Evolutionary conservation across 2,888 invertebrate species (phyloP).

Genomic region (Flexamia atlantica): DNA sequence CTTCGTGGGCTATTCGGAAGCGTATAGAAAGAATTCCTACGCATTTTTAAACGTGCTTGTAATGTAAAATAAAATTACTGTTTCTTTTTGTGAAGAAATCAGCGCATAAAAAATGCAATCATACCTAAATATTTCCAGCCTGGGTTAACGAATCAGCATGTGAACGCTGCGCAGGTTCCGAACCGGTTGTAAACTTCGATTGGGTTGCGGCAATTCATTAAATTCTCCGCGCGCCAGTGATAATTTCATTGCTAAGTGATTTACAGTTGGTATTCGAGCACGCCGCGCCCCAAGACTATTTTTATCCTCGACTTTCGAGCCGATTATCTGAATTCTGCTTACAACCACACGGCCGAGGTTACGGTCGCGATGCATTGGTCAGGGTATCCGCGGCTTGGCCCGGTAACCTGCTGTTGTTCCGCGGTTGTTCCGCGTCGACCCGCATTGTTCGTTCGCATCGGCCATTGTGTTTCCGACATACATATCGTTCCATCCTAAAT

Average conservation of each 20-base stretch:
- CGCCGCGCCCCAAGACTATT: neutral
- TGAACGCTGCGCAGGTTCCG: neutral
- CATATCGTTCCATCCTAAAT: conserved; percentile 5
- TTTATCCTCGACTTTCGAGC: conserved; percentile 5
- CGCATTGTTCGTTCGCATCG: neutral
- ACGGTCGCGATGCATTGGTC: neutral
- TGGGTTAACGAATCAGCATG: neutral
- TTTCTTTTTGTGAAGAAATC: no score
- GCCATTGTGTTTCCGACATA: neutral
- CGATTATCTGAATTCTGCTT: neutral
- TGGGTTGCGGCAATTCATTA: conserved; percentile 54
- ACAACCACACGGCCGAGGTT: neutral
- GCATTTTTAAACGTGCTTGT: no score
- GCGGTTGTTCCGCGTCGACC: neutral
- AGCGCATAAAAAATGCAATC: no score
- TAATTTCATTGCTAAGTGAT: conserved; percentile 35
- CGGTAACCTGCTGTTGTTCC: conserved; percentile 24
- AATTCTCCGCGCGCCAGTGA: conserved; percentile 49
- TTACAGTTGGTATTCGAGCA: conserved; percentile 2
- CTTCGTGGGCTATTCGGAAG: no score
- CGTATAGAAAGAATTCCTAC: no score
- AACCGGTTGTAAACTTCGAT: conserved; percentile 46
- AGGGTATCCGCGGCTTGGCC: conserved; percentile 2
- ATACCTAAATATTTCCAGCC: no score
- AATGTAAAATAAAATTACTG: no score